Evolutionary conservation across 2,888 invertebrate species (phyloP).

Genomic region (Stegana nigrithorax): DNA sequence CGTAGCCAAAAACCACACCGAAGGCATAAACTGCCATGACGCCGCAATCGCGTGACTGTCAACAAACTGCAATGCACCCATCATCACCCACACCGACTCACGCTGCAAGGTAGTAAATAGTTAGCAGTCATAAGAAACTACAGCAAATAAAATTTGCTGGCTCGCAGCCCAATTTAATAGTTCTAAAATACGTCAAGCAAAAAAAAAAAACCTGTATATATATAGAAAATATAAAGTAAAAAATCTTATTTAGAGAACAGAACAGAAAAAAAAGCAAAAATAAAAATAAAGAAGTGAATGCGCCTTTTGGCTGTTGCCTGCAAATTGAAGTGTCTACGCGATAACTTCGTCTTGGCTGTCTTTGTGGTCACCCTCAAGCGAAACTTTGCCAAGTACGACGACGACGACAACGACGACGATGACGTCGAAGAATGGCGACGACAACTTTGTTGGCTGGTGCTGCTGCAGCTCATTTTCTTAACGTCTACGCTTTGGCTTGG

Average conservation of each 20-base stretch:
- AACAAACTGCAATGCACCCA: slow-evolving; percentile 28
- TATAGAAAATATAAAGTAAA: background rate
- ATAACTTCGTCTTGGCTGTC: no score
- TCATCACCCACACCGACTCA: background rate
- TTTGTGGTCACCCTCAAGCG: no score
- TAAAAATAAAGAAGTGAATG: no score
- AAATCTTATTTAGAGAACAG: no score
- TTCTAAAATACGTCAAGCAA: slow-evolving; percentile 59
- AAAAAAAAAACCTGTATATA: slow-evolving; percentile 7
- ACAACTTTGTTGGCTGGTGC: background rate
- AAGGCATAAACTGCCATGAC: slow-evolving; percentile 8
- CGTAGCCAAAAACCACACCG: slow-evolving; percentile 1
- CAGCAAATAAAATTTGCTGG: slow-evolving; percentile 37
- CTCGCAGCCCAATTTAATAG: slow-evolving; percentile 60
- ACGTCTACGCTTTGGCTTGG: background rate
- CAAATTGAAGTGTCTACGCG: slow-evolving; percentile 8
- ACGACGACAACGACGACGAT: background rate
- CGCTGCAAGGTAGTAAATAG: slow-evolving; percentile 2
- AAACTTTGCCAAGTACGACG: no score
- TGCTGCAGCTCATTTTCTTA: background rate
- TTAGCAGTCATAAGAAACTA: background rate
- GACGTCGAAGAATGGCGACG: background rate
- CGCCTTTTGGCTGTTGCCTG: slow-evolving; percentile 33
- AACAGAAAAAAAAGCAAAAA: slow-evolving; percentile 35
- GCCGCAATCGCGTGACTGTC: slow-evolving; percentile 53